Conservation (phyloP, 2,888 invertebrate species). For the Tipula unca region DNA sequence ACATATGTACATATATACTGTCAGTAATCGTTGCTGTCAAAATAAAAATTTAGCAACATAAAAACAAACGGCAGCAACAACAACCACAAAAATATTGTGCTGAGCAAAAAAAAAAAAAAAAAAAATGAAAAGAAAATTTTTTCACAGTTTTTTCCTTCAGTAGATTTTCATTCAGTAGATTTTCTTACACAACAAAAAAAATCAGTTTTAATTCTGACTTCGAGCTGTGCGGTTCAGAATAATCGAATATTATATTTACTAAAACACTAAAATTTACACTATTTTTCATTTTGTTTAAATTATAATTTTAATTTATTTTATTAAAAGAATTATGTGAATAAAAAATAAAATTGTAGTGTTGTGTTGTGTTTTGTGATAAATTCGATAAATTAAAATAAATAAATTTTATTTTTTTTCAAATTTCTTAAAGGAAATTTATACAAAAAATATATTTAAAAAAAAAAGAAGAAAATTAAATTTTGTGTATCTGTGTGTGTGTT, state of each 20-base stretch:
- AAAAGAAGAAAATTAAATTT: neutral
- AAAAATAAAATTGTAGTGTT: neutral
- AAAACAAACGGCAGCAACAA: neutral
- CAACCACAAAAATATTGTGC: neutral
- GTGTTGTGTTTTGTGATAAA: neutral
- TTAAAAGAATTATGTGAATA: neutral
- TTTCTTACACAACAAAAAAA: neutral
- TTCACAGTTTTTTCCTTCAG: neutral
- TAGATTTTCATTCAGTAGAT: slow-evolving; percentile 2
- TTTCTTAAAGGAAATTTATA: neutral
- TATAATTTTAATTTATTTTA: neutral
- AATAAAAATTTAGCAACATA: neutral
- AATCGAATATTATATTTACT: neutral
- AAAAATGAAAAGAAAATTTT: neutral
- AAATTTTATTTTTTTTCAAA: neutral
- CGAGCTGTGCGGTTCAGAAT: neutral
- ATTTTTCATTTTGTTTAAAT: neutral
- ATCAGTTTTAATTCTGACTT: neutral
- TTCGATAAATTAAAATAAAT: neutral
- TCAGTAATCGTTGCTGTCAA: neutral
- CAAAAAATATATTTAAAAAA: neutral
- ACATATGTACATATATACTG: neutral
- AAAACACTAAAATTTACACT: neutral
- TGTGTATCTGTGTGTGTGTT: neutral
- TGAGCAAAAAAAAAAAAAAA: neutral